Evolutionary conservation across 2,797 vertebrate genomes (phyloP), one percentile per base, ranked within the genome.

Genomic region (Natrix natrix): DNA sequence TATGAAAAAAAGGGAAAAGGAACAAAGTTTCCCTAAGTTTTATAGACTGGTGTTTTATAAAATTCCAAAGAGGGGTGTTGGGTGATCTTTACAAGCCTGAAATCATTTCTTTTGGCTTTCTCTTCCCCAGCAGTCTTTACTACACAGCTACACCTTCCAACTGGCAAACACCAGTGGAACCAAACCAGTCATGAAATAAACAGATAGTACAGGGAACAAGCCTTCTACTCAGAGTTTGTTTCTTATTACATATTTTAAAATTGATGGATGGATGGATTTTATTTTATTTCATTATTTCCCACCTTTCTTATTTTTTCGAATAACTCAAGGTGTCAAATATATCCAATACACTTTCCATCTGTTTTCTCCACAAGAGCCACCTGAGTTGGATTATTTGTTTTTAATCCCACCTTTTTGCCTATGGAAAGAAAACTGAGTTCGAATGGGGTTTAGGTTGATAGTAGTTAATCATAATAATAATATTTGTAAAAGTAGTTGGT

Each of bases 91-190:
- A 22, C 11, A 37, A n/a, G 32, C 55, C 55, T 83, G 91, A 74
- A 60, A 56, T 86, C 20, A 48, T 69, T 92, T 83, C 69, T 74
- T 66, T 78, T 12, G 59, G 54, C 28, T 43, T 93, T 37, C 78
- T 14, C 32, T 55, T 87, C 60, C 48, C 43, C 57, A 89, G 87
- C 22, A 37, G 69, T 6, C 20, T 24, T 0, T 60, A 22, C 24
- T 24, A 1, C 52, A 57, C 69, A 74, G 20, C 24, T 37, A 56
- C 66, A 59, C 69, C 48, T 61, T 43, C 56, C 69, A 89, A 63
- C 87, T 48, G 74, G 92, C 89, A 28, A 0, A 0, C 0, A 55
- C 8, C 0, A 0, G 1, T 37, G 24, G 56, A 87, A 17, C 22
- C 24, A 66, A 0, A 0, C 0, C n/a, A 55, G 37, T 66, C 63